Conservation (phyloP, 2,113 vertebrate species). For the Microtus pennsylvanicus region DNA sequence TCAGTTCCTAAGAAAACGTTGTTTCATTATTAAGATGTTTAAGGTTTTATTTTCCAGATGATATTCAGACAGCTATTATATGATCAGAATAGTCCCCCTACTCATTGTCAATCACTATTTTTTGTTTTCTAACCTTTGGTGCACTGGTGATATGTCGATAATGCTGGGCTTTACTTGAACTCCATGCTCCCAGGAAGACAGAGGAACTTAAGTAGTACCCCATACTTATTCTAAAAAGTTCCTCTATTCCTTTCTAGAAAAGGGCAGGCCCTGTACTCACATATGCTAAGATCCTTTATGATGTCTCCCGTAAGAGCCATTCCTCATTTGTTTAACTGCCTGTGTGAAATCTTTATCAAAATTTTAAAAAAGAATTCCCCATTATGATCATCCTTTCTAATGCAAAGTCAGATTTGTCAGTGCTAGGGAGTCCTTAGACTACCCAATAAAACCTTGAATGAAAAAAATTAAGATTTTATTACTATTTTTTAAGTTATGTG, state of each 20-base stretch:
- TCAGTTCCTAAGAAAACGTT: not conserved
- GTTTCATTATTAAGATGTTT: not conserved
- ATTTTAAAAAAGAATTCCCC: not conserved
- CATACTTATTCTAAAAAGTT: not conserved
- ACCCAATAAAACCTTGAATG: not conserved
- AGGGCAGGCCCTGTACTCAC: not conserved
- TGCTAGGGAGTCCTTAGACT: not conserved
- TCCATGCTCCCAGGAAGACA: not conserved
- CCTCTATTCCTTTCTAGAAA: not conserved
- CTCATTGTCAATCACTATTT: not conserved
- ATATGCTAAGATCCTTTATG: not conserved
- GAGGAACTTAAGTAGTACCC: not conserved
- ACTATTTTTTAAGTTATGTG: not conserved
- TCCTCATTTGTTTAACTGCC: not conserved
- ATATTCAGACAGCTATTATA: not conserved
- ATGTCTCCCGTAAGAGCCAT: not conserved
- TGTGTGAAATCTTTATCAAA: not conserved
- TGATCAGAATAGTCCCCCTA: not conserved
- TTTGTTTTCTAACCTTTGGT: not conserved
- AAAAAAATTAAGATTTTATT: not conserved
- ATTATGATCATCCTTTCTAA: not conserved
- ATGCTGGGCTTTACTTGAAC: not conserved
- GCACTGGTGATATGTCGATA: not conserved
- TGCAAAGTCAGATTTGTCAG: not conserved
- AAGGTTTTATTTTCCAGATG: not conserved